Conservation (phyloP, 2,888 invertebrate genomes). For the Apoda limacodes region DNA sequence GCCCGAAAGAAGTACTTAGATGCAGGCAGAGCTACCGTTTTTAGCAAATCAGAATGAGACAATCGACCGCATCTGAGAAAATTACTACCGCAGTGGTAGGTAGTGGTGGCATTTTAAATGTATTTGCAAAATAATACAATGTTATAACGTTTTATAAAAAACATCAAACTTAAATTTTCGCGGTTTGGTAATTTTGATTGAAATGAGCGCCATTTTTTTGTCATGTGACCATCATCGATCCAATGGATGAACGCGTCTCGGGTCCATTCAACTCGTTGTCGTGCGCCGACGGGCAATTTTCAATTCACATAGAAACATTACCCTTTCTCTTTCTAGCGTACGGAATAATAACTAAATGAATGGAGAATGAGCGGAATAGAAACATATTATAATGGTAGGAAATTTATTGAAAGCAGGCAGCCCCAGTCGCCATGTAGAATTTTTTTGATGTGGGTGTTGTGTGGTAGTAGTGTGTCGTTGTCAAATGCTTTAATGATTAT, state of each 20-base stretch:
- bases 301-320: conserved; percentile 63
- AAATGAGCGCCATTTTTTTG: conserved; percentile 42
- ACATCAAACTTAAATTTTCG: conserved; percentile 33
- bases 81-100: no score
- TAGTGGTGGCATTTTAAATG: no score
- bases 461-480: conserved; percentile 40
- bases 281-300: conserved; percentile 46
- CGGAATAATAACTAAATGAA: conserved; percentile 65
- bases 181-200: conserved; percentile 27
- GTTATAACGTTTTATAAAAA: not conserved
- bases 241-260: conserved; percentile 68
- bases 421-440: conserved; percentile 64
- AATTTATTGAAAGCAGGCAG: conserved; percentile 62
- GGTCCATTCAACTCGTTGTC: conserved; percentile 69
- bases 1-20: no score
- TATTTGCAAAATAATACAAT: not conserved
- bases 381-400: conserved; percentile 54
- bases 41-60: no score
- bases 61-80: no score
- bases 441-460: conserved; percentile 69
- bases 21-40: no score
- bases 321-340: conserved; percentile 52
- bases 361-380: conserved; percentile 62
- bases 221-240: conserved; percentile 69
- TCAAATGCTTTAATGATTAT: conserved; percentile 66